Percentiles rank a stretch among this genome's conserved stretches.
phyloP scores from a whole-genome alignment of 2,113 vertebrate species.

The Syngnathus typhle region DNA sequence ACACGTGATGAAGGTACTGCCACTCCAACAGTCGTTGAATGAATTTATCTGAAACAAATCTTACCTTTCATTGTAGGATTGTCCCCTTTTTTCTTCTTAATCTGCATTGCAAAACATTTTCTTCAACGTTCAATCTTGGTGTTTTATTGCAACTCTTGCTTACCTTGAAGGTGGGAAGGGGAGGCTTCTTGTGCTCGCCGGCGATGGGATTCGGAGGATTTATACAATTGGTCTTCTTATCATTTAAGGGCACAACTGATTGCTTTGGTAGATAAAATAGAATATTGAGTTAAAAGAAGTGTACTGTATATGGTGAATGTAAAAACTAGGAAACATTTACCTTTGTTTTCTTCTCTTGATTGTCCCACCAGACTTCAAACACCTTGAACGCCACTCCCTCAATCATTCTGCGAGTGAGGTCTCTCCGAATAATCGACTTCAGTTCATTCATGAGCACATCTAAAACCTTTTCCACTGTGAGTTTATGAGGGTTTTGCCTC shows the following conservation, averaged over 20 bases:
- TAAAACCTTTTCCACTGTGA: conserved; percentile 84
- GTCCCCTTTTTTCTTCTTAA: conserved; percentile 83
- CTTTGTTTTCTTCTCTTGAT: conserved; percentile 83
- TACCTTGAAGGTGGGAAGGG: conserved; percentile 93
- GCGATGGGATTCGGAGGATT: conserved; percentile 73
- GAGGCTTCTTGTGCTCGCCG: conserved; percentile 76
- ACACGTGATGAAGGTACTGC: background rate
- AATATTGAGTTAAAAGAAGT: background rate
- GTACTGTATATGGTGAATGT: background rate
- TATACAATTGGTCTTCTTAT: conserved; percentile 73
- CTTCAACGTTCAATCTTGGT: background rate
- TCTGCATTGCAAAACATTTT: conserved; percentile 53
- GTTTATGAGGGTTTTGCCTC: conserved; percentile 78
- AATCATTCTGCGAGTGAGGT: conserved; percentile 89
- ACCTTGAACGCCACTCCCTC: conserved; percentile 89
- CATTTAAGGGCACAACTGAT: conserved; percentile 74
- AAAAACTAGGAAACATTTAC: conserved; percentile 55
- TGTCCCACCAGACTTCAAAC: conserved; percentile 95
- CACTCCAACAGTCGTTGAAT: background rate
- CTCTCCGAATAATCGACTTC: conserved; percentile 87
- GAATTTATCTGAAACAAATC: conserved; percentile 24
- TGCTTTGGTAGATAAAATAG: conserved; percentile 58
- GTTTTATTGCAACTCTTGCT: background rate
- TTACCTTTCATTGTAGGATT: conserved; percentile 69
- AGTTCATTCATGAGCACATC: conserved; percentile 85